Evolutionary conservation across 2,797 vertebrate genomes (phyloP).

Genomic region (Neoniphon sammara): DNA sequence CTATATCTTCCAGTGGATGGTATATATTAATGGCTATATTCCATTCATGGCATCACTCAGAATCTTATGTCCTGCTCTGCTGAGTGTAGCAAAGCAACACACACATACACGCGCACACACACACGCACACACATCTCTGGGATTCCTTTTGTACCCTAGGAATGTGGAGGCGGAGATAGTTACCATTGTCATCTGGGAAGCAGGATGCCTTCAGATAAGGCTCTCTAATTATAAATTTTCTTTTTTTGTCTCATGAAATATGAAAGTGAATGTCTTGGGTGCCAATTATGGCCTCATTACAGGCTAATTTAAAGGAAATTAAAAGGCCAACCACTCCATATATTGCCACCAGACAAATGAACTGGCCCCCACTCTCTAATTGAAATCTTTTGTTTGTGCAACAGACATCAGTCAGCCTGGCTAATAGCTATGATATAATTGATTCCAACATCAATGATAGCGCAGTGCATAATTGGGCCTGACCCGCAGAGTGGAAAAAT

Average conservation of each 20-base stretch:
- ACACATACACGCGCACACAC: background rate
- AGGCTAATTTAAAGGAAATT: conserved; percentile 82
- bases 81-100: conserved; percentile 28
- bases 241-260: conserved; percentile 78
- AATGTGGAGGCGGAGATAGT: conserved; percentile 64
- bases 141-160: conserved; percentile 63
- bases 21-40: conserved; percentile 56
- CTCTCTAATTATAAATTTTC: conserved; percentile 77
- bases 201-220: conserved; percentile 78
- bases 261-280: conserved; percentile 75
- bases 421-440: conserved; percentile 82
- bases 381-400: conserved; percentile 82
- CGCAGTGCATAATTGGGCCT: conserved; percentile 76
- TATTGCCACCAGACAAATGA: conserved; percentile 79
- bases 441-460: conserved; percentile 80
- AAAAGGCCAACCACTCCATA: conserved; percentile 80
- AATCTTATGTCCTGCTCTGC: conserved; percentile 31
- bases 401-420: conserved; percentile 80
- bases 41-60: conserved; percentile 37
- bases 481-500: conserved; percentile 73
- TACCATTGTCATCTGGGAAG: conserved; percentile 78
- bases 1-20: conserved; percentile 19
- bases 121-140: conserved; percentile 40
- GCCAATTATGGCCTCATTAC: conserved; percentile 81
- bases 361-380: conserved; percentile 76